Percentiles rank a stretch among this genome's conserved stretches.
Evolutionary conservation across 2,888 invertebrate species (phyloP).

Genomic region (Lomographa bimaculata): DNA sequence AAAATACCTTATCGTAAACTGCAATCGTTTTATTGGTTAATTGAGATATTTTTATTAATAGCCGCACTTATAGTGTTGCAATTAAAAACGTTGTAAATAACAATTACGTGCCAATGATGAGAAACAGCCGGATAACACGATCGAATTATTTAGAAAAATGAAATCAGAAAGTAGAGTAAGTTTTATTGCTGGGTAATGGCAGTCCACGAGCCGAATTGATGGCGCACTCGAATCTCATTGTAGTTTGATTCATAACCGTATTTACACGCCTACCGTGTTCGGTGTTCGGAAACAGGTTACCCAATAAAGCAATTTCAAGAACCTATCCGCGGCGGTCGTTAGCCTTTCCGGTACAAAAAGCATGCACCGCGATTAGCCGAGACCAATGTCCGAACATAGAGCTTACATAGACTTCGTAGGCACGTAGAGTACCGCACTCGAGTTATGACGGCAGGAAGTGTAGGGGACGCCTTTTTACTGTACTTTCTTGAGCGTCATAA

Average conservation of each 20-base stretch:
- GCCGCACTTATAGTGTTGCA: constrained; percentile 21
- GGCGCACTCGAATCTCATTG: constrained; percentile 41
- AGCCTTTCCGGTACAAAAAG: constrained; percentile 69
- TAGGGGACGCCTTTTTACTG: constrained; percentile 24
- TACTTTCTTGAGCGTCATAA: constrained; percentile 12
- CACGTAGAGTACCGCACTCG: constrained; percentile 22
- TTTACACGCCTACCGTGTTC: constrained; percentile 61
- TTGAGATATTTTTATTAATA: constrained; percentile 26
- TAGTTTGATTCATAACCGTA: constrained; percentile 40
- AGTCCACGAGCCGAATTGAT: constrained; percentile 16
- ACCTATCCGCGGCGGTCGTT: constrained; percentile 69
- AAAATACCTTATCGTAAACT: constrained; percentile 29
- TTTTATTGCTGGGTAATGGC: constrained; percentile 24
- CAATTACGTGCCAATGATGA: constrained; percentile 25
- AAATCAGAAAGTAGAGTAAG: constrained; percentile 20
- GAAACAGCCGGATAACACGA: constrained; percentile 20
- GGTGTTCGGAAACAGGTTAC: constrained; percentile 70
- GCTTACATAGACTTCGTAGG: constrained; percentile 28
- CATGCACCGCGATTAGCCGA: constrained; percentile 58
- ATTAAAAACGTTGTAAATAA: constrained; percentile 29
- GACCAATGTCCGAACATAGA: constrained; percentile 52
- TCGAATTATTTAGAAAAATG: constrained; percentile 25
- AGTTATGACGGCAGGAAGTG: constrained; percentile 21
- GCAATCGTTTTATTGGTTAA: constrained; percentile 26
- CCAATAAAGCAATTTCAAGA: constrained; percentile 78